Conservation (phyloP, 2,888 invertebrate genomes). For the Dione vanillae region DNA sequence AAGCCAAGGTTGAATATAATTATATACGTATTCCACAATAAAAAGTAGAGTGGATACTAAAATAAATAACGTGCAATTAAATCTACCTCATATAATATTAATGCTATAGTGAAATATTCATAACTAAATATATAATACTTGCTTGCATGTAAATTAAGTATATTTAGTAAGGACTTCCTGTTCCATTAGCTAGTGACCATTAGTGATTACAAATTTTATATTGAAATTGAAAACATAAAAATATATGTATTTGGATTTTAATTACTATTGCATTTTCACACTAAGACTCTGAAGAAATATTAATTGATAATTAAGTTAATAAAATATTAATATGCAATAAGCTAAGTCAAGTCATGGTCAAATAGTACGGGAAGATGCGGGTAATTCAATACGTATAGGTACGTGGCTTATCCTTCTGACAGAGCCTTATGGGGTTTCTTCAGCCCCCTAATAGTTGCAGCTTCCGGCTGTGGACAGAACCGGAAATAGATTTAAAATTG, state of each 20-base stretch:
- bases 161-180: constrained; percentile 10
- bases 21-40: neutral
- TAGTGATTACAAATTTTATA: neutral
- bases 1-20: constrained; percentile 7
- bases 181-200: neutral
- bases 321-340: neutral
- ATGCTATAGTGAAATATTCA: neutral
- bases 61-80: neutral
- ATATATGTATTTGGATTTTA: neutral
- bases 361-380: constrained; percentile 4
- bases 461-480: neutral
- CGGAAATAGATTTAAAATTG: neutral
- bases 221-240: neutral
- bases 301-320: no score
- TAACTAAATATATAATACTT: neutral
- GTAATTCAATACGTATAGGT: neutral
- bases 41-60: neutral
- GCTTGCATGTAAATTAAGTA: neutral
- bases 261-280: neutral
- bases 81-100: no score
- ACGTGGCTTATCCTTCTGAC: constrained; percentile 16
- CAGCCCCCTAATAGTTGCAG: constrained; percentile 20
- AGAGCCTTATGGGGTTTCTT: constrained; percentile 18
- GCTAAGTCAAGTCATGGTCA: neutral
- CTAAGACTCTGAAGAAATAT: no score